A percentile compares a stretch with the other conserved stretches of the same genome.
Conservation (phyloP, 2,888 invertebrate species). For the Xylota segnis region DNA sequence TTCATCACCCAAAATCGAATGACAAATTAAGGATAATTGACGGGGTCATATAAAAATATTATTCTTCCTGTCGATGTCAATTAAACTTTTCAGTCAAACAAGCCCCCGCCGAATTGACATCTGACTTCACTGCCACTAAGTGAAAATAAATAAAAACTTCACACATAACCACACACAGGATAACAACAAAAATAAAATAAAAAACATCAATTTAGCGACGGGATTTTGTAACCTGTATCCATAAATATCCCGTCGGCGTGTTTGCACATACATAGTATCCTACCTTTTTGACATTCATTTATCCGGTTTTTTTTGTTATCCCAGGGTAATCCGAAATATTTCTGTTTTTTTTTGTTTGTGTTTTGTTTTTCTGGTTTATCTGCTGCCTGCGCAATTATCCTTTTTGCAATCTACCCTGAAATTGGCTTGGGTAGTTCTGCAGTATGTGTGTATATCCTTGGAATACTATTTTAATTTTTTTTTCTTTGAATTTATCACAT, state of each 20-base stretch:
- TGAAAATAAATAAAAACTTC: background rate
- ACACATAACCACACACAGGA: background rate
- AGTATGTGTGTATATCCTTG: conserved; percentile 21
- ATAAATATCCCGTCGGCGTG: conserved; percentile 27
- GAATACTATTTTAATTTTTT: conserved; percentile 15
- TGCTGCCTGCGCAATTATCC: conserved; percentile 39
- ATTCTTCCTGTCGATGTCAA: background rate
- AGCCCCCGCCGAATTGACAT: background rate
- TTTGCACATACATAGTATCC: conserved; percentile 52
- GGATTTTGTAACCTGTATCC: conserved; percentile 10
- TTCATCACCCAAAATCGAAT: too few species aligned
- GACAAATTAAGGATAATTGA: background rate
- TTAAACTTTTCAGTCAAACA: background rate
- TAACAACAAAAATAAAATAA: background rate
- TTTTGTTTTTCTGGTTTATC: conserved; percentile 5
- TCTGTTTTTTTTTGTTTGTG: background rate
- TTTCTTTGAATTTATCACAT: conserved; percentile 45
- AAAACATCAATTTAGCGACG: conserved; percentile 30
- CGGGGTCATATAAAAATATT: background rate
- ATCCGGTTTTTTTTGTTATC: conserved; percentile 71
- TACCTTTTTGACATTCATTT: conserved; percentile 77
- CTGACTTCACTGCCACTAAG: background rate
- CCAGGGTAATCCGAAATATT: conserved; percentile 73
- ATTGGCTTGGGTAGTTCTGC: conserved; percentile 2
- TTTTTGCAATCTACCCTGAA: conserved; percentile 1